Percentiles rank a stretch among this genome's conserved stretches.
These are phyloP conservation scores for Siphonodentalium dalli DNA, from an alignment of 2,888 invertebrate genomes.

Conservation along the genomic window DNA sequence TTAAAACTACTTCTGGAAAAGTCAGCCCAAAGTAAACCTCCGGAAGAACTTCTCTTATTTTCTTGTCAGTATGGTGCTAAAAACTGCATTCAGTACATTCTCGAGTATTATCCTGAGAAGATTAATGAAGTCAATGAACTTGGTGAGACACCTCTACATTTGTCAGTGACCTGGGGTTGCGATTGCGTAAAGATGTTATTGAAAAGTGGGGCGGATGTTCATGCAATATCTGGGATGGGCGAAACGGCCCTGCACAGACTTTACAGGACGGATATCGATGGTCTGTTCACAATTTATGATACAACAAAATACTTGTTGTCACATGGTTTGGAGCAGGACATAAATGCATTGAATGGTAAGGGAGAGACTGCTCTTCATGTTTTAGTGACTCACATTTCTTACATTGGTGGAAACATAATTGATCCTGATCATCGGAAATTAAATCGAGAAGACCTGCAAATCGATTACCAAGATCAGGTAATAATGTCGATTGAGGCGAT, in stretches of 20 bases:
- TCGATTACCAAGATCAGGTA: constrained; percentile 55
- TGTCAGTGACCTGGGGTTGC: constrained; percentile 76
- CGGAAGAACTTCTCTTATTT: constrained; percentile 36
- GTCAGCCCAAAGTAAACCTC: constrained; percentile 14
- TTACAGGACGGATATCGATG: constrained; percentile 65
- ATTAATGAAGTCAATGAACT: constrained; percentile 67
- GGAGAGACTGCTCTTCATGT: constrained; percentile 78
- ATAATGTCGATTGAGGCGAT: constrained; percentile 50
- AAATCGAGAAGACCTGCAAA: constrained; percentile 52
- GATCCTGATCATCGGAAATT: constrained; percentile 66
- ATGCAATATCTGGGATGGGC: constrained; percentile 75
- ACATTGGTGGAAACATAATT: constrained; percentile 59
- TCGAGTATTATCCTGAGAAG: constrained; percentile 45
- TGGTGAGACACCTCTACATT: constrained; percentile 81
- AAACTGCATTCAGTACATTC: constrained; percentile 52
- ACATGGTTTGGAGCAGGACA: constrained; percentile 75
- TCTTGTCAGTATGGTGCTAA: constrained; percentile 71
- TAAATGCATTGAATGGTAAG: constrained; percentile 76
- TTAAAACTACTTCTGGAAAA: constrained; percentile 35
- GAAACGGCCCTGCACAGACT: constrained; percentile 69
- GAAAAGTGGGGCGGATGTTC: constrained; percentile 75
- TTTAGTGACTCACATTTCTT: constrained; percentile 67
- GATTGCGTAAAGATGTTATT: constrained; percentile 70
- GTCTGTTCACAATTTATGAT: constrained; percentile 70
- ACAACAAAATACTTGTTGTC: constrained; percentile 76